Evolutionary conservation across 2,888 invertebrate genomes (phyloP), one percentile per base, ranked within the genome.

Genomic region (Drosophila tripunctata): DNA sequence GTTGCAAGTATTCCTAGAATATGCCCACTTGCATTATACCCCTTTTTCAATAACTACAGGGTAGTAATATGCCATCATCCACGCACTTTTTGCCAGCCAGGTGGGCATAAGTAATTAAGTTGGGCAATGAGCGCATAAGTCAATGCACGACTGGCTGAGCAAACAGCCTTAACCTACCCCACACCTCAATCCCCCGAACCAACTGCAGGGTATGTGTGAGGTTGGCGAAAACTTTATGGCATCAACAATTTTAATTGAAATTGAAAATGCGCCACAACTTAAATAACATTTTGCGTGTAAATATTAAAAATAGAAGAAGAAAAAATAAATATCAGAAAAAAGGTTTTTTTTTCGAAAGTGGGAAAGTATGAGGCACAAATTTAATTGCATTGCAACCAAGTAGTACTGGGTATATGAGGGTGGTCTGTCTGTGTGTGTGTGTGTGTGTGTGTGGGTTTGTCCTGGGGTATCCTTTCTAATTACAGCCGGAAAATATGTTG

Each of bases 261-360:
- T 81, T 81, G 84, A 81, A 82, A 81, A 78, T 73, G 69, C 61
- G 52, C 81, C 82, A 33, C 81, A 84, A 83, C 78, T 82, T 81
- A 78, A 84, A 81, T 78, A 80, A 67, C 75, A 75, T 74, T 78
- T 67, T 83, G 75, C 67, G 70, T 66, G 78, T 66, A 75, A 78
- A 78, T 61, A 82, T 76, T 68, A 69, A 70, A 79, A 68, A 64
- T 12, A 40, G 40, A 21, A 30, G n/a, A 12, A 45, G 44, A 21
- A 38, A 51, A 45, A 47, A 50, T 50, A 60, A 27, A 27, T 27
- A 60, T 33, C 33, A 36, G 51, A 67, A 67, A 68, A 70, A 47
- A 51, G 41, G 30, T 60, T 73, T 63, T 81, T 78, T 78, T 63
- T 81, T 78, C 76, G 68, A 80, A 68, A 33, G 15, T 48, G 58